A percentile compares a stretch with the other conserved stretches of the same genome.
These are phyloP conservation scores for Pseudorhombus dupliciocellatus DNA, from an alignment of 2,113 vertebrate genomes.

Conservation along the genomic window DNA sequence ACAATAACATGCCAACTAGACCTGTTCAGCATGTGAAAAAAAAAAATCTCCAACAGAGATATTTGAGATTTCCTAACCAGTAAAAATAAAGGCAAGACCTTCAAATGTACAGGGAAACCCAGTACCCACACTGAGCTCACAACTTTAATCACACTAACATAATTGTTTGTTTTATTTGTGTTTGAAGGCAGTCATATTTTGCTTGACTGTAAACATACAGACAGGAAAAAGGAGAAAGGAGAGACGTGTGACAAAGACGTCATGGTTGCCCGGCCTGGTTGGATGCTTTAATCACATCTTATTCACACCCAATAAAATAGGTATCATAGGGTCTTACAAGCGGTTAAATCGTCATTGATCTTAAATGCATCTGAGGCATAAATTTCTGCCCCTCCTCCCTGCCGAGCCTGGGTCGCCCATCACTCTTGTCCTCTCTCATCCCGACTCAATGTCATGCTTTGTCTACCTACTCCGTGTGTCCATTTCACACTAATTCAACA, in stretches of 20 bases:
- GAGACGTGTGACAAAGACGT: conserved; percentile 59
- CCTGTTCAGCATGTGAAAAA: no score
- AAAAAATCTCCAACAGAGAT: no score
- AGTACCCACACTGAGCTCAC: no score
- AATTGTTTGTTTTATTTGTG: no score
- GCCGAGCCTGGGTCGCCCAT: conserved; percentile 61
- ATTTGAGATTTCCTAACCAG: no score
- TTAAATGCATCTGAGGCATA: conserved; percentile 72
- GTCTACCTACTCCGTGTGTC: conserved; percentile 81
- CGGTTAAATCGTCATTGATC: conserved; percentile 73
- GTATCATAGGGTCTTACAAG: conserved; percentile 56
- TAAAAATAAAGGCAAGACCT: no score
- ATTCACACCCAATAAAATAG: conserved; percentile 65
- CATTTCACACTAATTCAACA: conserved; percentile 82
- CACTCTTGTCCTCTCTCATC: conserved; percentile 72
- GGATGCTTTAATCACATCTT: conserved; percentile 67
- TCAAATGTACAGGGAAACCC: no score
- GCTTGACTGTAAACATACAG: conserved; percentile 11
- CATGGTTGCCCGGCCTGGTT: conserved; percentile 59
- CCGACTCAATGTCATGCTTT: conserved; percentile 81
- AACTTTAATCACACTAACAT: no score
- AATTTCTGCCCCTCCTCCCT: conserved; percentile 53
- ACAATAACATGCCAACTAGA: no score
- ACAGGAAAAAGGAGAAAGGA: conserved; percentile 14
- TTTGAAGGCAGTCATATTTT: no score